Conservation (phyloP, 2,888 invertebrate genomes). For the Hedychridium roseum region DNA sequence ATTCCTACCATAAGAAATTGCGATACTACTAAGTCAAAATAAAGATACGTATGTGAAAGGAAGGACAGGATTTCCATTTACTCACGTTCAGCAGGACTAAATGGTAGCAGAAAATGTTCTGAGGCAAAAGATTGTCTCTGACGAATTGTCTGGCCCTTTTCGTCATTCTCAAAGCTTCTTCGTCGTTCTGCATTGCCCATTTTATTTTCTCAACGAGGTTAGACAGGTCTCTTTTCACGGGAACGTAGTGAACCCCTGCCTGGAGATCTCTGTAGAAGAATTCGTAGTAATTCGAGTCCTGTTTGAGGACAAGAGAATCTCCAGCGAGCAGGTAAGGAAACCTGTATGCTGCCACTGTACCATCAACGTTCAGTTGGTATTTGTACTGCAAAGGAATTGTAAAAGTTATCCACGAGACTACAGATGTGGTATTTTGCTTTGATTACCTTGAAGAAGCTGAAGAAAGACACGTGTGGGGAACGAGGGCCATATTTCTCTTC, state of each 20-base stretch:
- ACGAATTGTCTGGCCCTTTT: slow-evolving; percentile 75
- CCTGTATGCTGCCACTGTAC: slow-evolving; percentile 95
- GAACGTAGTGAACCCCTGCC: slow-evolving; percentile 84
- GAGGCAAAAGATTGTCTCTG: slow-evolving; percentile 80
- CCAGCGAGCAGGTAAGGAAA: slow-evolving; percentile 91
- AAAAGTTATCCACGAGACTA: slow-evolving; percentile 24
- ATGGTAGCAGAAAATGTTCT: slow-evolving; percentile 89
- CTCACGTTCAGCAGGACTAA: slow-evolving; percentile 65
- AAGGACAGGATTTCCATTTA: too few relatives aligned
- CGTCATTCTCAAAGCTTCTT: slow-evolving; percentile 73
- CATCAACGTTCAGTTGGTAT: slow-evolving; percentile 94
- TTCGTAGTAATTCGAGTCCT: slow-evolving; percentile 93
- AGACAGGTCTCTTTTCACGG: slow-evolving; percentile 80
- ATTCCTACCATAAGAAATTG: slow-evolving; percentile 68
- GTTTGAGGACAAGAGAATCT: slow-evolving; percentile 88
- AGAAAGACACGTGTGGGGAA: slow-evolving; percentile 85
- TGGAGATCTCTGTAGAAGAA: slow-evolving; percentile 85
- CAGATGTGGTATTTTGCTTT: slow-evolving; percentile 9
- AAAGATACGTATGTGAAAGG: too few relatives aligned
- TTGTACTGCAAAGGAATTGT: slow-evolving; percentile 77
- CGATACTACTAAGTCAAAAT: neutral
- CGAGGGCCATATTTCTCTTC: slow-evolving; percentile 87
- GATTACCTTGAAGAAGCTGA: slow-evolving; percentile 89
- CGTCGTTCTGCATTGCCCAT: slow-evolving; percentile 81
- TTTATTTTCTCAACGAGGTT: slow-evolving; percentile 80